Evolutionary conservation across 2,113 vertebrate genomes (phyloP).

Genomic region (Pseudois nayaur): DNA sequence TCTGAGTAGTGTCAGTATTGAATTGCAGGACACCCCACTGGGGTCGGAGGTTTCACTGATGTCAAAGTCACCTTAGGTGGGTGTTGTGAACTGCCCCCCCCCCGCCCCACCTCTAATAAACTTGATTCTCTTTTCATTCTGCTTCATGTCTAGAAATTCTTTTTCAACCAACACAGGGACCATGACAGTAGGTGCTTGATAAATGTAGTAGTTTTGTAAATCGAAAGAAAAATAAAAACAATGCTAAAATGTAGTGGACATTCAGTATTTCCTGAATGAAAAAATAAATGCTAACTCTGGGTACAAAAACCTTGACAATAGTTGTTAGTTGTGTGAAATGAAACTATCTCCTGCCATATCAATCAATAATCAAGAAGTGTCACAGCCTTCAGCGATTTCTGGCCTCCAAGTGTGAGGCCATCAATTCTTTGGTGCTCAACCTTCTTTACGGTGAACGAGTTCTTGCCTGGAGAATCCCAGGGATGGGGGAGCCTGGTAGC

Average conservation of each 20-base stretch:
- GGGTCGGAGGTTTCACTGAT: not conserved
- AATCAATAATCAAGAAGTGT: not conserved
- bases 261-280: not conserved
- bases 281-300: not conserved
- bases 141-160: not conserved
- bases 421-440: not conserved
- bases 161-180: not conserved
- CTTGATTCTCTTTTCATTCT: not conserved
- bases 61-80: not conserved
- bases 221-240: not conserved
- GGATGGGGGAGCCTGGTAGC: no score
- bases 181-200: not conserved
- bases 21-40: not conserved
- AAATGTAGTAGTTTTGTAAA: not conserved
- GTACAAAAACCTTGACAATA: not conserved
- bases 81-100: not conserved
- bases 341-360: not conserved
- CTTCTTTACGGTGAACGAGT: not conserved
- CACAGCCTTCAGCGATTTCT: not conserved
- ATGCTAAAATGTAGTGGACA: not conserved
- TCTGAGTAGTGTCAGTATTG: not conserved
- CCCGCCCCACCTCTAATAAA: fast-evolving
- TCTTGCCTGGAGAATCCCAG: no score
- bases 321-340: not conserved
- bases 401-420: not conserved